A percentile compares a stretch with the other conserved stretches of the same genome.
Conservation (phyloP, 2,113 vertebrate genomes). For the Daubentonia madagascariensis region DNA sequence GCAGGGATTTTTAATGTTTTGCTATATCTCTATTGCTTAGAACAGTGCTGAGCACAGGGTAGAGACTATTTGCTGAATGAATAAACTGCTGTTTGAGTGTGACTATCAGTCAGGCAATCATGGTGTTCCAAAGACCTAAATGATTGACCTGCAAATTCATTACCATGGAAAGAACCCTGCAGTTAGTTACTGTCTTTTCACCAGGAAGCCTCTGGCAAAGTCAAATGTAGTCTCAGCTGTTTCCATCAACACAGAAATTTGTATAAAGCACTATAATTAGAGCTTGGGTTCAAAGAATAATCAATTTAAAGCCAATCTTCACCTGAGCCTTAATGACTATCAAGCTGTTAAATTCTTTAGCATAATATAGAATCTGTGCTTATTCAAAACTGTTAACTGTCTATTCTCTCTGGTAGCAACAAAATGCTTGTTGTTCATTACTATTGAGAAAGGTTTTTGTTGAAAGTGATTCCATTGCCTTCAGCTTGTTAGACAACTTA, state of each 20-base stretch:
- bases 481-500: slow-evolving; percentile 43
- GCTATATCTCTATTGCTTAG: not conserved
- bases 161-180: slow-evolving; percentile 68
- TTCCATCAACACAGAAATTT: slow-evolving; percentile 64
- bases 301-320: slow-evolving; percentile 66
- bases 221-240: slow-evolving; percentile 56
- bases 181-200: slow-evolving; percentile 73
- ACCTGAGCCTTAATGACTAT: slow-evolving; percentile 67
- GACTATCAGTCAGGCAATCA: slow-evolving; percentile 52
- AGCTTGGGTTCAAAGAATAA: slow-evolving; percentile 67
- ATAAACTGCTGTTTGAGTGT: not conserved
- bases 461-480: slow-evolving; percentile 35
- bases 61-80: not conserved
- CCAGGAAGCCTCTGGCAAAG: slow-evolving; percentile 74
- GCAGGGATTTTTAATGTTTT: not conserved
- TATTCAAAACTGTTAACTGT: slow-evolving; percentile 57
- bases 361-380: slow-evolving; percentile 21
- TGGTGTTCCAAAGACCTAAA: slow-evolving; percentile 55
- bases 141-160: slow-evolving; percentile 71
- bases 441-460: slow-evolving; percentile 53
- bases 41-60: not conserved
- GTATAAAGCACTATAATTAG: slow-evolving; percentile 71
- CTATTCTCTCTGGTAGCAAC: slow-evolving; percentile 17
- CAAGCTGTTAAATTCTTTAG: slow-evolving; percentile 69
- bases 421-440: slow-evolving; percentile 17